Percentiles rank a stretch among this genome's conserved stretches.
These are phyloP conservation scores for Drosophila ananassae DNA, from an alignment of 1,140 invertebrate genomes.

Conservation along the genomic window DNA sequence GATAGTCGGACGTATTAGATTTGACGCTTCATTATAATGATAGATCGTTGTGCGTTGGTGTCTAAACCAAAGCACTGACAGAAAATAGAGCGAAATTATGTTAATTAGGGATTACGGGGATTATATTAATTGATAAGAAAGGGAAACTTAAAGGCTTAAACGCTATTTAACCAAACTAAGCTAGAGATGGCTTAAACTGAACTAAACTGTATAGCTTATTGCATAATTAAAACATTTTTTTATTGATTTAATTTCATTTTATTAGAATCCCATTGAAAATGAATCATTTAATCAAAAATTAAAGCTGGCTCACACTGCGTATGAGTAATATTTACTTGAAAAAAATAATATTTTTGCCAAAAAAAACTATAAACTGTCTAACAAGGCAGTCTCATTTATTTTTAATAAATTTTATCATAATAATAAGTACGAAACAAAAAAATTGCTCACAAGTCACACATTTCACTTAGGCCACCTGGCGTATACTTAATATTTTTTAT, in stretches of 20 bases:
- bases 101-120: background rate
- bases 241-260: background rate
- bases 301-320: background rate
- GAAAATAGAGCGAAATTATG: background rate
- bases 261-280: background rate
- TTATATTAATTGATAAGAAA: background rate
- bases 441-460: too few species aligned
- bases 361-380: background rate
- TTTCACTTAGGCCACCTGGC: background rate
- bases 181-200: background rate
- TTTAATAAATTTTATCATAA: background rate
- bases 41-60: constrained; percentile 70
- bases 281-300: background rate
- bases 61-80: constrained; percentile 46
- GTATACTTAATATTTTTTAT: background rate
- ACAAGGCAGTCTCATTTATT: background rate
- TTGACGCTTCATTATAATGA: constrained; percentile 81
- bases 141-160: background rate
- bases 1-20: constrained; percentile 72
- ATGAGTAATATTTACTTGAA: background rate
- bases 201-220: background rate
- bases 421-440: background rate
- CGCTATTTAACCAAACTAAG: too few species aligned
- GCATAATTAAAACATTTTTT: background rate
- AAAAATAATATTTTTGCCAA: background rate